A percentile compares a stretch with the other conserved stretches of the same genome.
These are phyloP conservation scores for Sebastes schlegelii DNA, from an alignment of 2,113 vertebrate species.

Conservation along the genomic window DNA sequence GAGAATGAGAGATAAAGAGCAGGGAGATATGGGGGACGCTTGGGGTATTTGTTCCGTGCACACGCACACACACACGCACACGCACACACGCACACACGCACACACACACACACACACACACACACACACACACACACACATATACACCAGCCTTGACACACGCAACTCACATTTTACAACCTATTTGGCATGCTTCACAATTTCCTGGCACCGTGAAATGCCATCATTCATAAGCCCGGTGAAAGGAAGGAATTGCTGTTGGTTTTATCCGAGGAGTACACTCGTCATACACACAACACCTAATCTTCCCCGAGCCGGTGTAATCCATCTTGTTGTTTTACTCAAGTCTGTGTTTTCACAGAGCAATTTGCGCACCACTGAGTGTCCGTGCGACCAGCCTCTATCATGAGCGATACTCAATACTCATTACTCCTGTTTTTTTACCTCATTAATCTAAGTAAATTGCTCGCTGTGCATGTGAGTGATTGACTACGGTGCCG, in stretches of 20 bases:
- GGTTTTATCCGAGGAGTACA: conserved; percentile 43
- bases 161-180: conserved; percentile 63
- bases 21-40: conserved; percentile 9
- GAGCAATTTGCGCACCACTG: conserved; percentile 6
- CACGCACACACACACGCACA: neutral
- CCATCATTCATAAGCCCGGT: conserved; percentile 55
- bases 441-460: conserved; percentile 56
- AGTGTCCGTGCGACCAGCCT: neutral
- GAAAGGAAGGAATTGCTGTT: conserved; percentile 46
- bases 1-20: neutral
- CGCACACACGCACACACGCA: conserved; percentile 43
- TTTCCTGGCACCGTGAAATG: conserved; percentile 61
- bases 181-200: conserved; percentile 60
- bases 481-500: neutral
- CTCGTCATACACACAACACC: conserved; percentile 40
- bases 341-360: conserved; percentile 50
- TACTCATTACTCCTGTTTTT: conserved; percentile 37
- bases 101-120: neutral
- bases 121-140: conserved; percentile 1
- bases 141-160: conserved; percentile 36
- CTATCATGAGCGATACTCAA: conserved; percentile 40
- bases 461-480: conserved; percentile 22
- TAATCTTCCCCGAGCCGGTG: conserved; percentile 51
- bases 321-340: conserved; percentile 71
- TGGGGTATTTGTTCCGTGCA: neutral